Evolutionary conservation across 2,113 vertebrate species (phyloP).

Genomic region (Mirounga angustirostris): DNA sequence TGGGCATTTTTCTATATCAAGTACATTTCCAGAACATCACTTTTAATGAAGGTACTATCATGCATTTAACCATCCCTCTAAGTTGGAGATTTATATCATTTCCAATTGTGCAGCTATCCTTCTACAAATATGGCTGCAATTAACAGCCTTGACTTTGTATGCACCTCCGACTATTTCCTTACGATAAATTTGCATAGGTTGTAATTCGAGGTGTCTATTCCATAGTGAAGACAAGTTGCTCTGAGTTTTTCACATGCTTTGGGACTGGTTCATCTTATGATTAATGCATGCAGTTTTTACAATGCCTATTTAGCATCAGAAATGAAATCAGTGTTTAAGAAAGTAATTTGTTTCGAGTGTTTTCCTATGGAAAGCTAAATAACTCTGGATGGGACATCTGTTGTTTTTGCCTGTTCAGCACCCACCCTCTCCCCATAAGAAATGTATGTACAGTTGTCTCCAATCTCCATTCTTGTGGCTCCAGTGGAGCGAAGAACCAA

Average conservation of each 20-base stretch:
- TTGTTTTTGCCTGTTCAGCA: background rate
- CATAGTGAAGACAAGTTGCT: background rate
- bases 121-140: background rate
- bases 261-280: background rate
- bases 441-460: background rate
- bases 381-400: slow-evolving; percentile 12
- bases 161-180: background rate
- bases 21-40: slow-evolving; percentile 19
- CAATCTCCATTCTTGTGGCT: background rate
- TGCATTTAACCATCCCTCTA: slow-evolving; percentile 9
- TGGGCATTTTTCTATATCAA: slow-evolving; percentile 33
- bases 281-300: background rate
- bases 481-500: too few relatives aligned
- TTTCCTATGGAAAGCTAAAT: slow-evolving; percentile 44
- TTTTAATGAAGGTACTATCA: background rate
- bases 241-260: background rate
- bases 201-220: background rate
- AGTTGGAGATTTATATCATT: slow-evolving; percentile 36
- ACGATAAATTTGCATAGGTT: background rate
- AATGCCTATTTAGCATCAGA: slow-evolving; percentile 38
- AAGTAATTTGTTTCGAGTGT: slow-evolving; percentile 20
- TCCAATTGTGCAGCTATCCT: background rate
- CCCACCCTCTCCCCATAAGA: background rate
- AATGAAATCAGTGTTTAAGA: slow-evolving; percentile 61
- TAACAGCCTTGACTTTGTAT: slow-evolving; percentile 18